These are phyloP conservation scores for Paracentrotus lividus DNA, from an alignment of 53 echinoderm and acorn worm genomes.

Conservation along the genomic window DNA sequence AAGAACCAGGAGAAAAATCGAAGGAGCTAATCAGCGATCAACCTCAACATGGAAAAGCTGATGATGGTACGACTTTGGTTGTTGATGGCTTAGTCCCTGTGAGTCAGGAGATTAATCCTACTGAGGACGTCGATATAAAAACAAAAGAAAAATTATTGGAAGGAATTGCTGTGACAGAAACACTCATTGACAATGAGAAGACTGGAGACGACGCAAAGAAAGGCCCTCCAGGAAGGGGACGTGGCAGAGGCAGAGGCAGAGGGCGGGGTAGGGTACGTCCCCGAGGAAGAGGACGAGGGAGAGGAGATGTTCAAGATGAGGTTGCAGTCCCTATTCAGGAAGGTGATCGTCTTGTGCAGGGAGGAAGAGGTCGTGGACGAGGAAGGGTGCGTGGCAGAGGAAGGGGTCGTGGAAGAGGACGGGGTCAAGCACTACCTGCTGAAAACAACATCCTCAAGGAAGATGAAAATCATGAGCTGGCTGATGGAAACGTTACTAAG, in stretches of 20 bases:
- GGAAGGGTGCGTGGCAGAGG: conserved; percentile 38
- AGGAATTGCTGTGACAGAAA: background rate
- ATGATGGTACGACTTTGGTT: background rate
- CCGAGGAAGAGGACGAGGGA: conserved; percentile 28
- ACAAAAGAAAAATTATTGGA: background rate
- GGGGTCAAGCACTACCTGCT: background rate
- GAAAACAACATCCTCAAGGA: background rate
- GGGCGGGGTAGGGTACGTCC: conserved; percentile 15
- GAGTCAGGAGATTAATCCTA: background rate
- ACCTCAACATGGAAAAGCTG: background rate
- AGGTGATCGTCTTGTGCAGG: background rate
- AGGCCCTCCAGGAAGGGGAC: conserved; percentile 2
- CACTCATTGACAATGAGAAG: background rate
- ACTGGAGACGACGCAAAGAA: background rate
- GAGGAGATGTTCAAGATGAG: background rate
- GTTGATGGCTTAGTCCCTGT: background rate
- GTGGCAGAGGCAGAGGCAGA: conserved; percentile 13
- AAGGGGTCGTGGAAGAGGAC: background rate
- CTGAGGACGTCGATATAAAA: background rate
- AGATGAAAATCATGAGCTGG: background rate
- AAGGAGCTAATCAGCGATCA: background rate
- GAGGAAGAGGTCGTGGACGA: conserved; percentile 12
- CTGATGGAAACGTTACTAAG: background rate
- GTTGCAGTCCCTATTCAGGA: background rate
- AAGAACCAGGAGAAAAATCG: no score